Base-by-base conservation (phyloP, 1,140 invertebrate genomes). In the Drosophila elegans region DNA sequence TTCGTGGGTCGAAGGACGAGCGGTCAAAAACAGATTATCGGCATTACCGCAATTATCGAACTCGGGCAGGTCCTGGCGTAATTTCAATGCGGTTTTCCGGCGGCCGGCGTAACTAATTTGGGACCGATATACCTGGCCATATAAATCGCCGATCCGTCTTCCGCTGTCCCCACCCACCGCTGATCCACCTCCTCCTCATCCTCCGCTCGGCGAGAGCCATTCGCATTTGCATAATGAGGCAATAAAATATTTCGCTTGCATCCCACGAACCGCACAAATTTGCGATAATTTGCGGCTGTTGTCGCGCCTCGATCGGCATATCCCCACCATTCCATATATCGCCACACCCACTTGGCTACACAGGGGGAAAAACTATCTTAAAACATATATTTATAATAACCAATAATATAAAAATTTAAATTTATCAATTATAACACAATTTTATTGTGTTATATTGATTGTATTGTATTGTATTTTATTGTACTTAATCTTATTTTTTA, bases 171-270 rank as follows among this genome's bases (percentile, higher is more conserved):
- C 29, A 3, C 11, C 25, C 21, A 53, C 49, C 29, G 49, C 32
- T 16, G 67, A 11, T 46, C 13, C 29, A 32, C 29, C 29, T 53
- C 52, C 61, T 51, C 68, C 77, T 69, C 67, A 60, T 56, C 29
- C 29, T 7, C 29, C 29, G 6, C 6, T 6, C 46, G 61, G 44
- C 53, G 64, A 79, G 74, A 73, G 67, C 76, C 76, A 84, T 80
- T 88, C 80, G 67, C 60, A 76, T 90, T 90, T 90, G 79, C 82
- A 90, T 90, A 90, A 90, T 90, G 86, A 90, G 86, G 79, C 75
- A 82, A 90, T 90, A 86, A 90, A 90, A 83, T 90, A 86, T 83
- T 90, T 90, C 73, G 78, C 82, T 74, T 90, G 88, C 86, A 86
- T 86, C 81, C 86, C 71, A 90, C 84, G 84, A 83, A 72, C 42